phyloP scores from a whole-genome alignment of 2,888 invertebrate species.

The Cyclophora albipunctata region DNA sequence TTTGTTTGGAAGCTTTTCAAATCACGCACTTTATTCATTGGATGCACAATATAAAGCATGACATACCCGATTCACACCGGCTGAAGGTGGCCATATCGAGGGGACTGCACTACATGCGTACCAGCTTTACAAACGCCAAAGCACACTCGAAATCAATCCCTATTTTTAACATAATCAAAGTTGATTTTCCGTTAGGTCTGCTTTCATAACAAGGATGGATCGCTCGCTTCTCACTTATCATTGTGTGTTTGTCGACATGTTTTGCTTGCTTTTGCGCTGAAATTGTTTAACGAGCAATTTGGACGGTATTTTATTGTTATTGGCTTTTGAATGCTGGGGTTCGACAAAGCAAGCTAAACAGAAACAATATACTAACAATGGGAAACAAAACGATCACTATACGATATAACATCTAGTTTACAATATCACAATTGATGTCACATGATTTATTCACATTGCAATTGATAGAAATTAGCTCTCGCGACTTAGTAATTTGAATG shows the following conservation, averaged over 20 bases:
- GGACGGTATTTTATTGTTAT: conserved; percentile 17
- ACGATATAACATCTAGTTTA: neutral
- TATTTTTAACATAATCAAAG: conserved; percentile 37
- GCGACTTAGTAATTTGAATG: too few species aligned
- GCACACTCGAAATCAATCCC: conserved; percentile 43
- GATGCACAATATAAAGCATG: conserved; percentile 51
- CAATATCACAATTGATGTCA: too few species aligned
- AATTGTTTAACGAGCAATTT: conserved; percentile 13
- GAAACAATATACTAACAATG: neutral
- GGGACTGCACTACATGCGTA: conserved; percentile 47
- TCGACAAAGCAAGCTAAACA: conserved; percentile 20
- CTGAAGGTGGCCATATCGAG: conserved; percentile 41
- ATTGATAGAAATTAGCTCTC: too few species aligned
- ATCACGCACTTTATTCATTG: conserved; percentile 42
- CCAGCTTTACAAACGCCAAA: conserved; percentile 45
- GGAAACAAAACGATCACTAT: neutral
- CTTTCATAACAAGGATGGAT: conserved; percentile 55
- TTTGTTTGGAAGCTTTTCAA: conserved; percentile 15
- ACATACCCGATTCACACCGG: conserved; percentile 72
- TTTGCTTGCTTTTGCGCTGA: conserved; percentile 67
- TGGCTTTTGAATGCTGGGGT: conserved; percentile 10
- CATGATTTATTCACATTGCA: too few species aligned
- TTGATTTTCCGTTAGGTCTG: conserved; percentile 56
- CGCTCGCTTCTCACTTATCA: conserved; percentile 71
- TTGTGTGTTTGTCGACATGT: conserved; percentile 65